Base-by-base conservation (phyloP, 2,888 invertebrate species). In the Melanotus villosus region DNA sequence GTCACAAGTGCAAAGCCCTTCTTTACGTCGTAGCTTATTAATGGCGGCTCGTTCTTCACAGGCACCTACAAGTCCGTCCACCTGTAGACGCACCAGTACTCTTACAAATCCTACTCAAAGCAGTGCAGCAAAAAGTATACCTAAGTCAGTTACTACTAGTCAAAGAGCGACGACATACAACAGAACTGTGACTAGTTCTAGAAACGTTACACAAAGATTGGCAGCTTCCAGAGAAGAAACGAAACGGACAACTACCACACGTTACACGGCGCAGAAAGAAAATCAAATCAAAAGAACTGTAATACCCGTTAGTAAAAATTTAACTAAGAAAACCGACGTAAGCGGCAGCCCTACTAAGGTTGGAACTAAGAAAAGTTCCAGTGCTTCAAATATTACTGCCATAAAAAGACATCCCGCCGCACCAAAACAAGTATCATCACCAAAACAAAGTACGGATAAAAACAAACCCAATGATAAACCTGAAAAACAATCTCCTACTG, bases 91-190 rank as follows among this genome's bases (percentile, higher is more conserved):
- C 82, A 87, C 52, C 80, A 80, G 81, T 63, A 84, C 84, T 26
- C 74, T 84, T 26, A 89, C 89, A 80, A 88, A 86, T 74, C 88
- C 89, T 0, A 89, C 90, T 0, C 88, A 88, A 70, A 88, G 89
- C 0, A 90, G 89, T 75, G 87, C 87, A 0, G 73, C 77, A 16
- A 74, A 65, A 68, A 65, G 62, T 45, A 57, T 68, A 58, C 54
- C 52, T 62, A 34, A 73, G 72, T n/a, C n/a, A n/a, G 65, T 65
- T 47, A 10, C 58, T 58, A 16, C 67, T 50, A 52, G 23, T 52
- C 67, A 63, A 63, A 54, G 60, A 36, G 32, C 41, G 12, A 57
- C 69, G 41, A 43, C 58, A 32, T 62, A 12, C 52, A 67, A 65
- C 58, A 56, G 70, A 7, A 21, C 60, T 5, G 36, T 62, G 36